Percentiles rank a stretch among this genome's conserved stretches.
These are phyloP conservation scores for Erannis defoliaria DNA, from an alignment of 2,888 invertebrate genomes.

Conservation along the genomic window DNA sequence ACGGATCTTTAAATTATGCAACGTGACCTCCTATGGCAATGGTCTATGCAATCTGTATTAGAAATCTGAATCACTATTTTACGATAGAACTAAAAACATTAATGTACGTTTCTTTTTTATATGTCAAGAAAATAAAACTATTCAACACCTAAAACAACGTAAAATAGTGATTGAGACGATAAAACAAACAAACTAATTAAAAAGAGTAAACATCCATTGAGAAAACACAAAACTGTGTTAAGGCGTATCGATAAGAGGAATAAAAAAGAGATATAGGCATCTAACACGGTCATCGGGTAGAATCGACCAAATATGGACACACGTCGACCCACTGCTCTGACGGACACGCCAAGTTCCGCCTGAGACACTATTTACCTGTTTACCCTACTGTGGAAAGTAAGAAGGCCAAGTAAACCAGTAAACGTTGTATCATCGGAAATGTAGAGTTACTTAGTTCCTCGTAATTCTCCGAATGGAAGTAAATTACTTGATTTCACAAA, in stretches of 20 bases:
- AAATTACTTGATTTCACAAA: conserved; percentile 49
- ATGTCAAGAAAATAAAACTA: no score
- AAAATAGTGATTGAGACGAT: no score
- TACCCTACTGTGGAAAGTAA: conserved; percentile 74
- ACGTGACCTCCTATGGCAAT: no score
- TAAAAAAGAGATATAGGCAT: conserved; percentile 62
- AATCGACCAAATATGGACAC: conserved; percentile 70
- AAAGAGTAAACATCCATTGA: conserved; percentile 12
- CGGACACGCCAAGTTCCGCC: conserved; percentile 78
- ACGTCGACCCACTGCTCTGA: conserved; percentile 70
- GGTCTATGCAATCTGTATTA: no score
- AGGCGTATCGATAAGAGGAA: conserved; percentile 55
- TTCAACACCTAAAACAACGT: no score
- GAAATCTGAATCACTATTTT: no score
- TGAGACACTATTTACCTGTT: conserved; percentile 72
- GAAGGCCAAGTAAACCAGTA: conserved; percentile 51
- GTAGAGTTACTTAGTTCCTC: conserved; percentile 29
- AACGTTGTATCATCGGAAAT: conserved; percentile 52
- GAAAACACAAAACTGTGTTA: conserved; percentile 39
- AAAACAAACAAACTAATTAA: neutral
- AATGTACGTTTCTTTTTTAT: no score
- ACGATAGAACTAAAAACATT: no score
- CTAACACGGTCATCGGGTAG: conserved; percentile 73
- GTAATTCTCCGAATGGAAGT: conserved; percentile 47
- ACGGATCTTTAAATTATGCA: no score